Evolutionary conservation across 2,888 invertebrate species (phyloP).

Genomic region (Calliphora vomitoria): DNA sequence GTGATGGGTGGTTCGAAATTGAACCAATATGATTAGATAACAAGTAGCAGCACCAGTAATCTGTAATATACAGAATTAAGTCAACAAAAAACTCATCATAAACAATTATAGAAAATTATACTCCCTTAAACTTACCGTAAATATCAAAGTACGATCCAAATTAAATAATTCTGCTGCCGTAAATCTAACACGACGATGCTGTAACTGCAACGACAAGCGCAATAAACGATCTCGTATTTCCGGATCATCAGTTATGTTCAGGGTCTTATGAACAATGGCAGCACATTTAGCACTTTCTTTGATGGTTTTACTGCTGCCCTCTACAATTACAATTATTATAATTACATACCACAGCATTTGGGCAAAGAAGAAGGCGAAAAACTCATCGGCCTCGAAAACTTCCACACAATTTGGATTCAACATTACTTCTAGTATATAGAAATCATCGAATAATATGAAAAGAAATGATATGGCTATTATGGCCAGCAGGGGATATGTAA

Average conservation of each 20-base stretch:
- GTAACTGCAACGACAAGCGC: constrained; percentile 82
- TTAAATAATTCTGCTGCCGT: constrained; percentile 84
- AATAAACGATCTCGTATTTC: constrained; percentile 80
- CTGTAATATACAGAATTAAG: constrained; percentile 75
- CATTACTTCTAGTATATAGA: constrained; percentile 82
- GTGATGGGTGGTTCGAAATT: constrained; percentile 80
- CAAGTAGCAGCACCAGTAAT: constrained; percentile 84
- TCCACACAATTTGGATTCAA: constrained; percentile 80
- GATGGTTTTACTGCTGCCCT: constrained; percentile 81
- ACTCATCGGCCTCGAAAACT: constrained; percentile 81
- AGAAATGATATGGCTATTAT: constrained; percentile 83
- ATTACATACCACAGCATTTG: constrained; percentile 83
- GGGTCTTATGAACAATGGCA: constrained; percentile 81
- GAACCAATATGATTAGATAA: constrained; percentile 84
- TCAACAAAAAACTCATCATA: neutral
- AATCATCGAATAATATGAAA: constrained; percentile 83
- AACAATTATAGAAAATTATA: neutral
- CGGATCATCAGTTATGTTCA: constrained; percentile 81
- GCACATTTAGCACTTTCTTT: constrained; percentile 80
- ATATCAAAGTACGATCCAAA: constrained; percentile 83
- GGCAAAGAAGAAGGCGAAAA: constrained; percentile 82
- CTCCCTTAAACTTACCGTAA: constrained; percentile 80
- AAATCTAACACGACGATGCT: constrained; percentile 82
- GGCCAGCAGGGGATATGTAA: constrained; percentile 81
- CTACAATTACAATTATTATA: constrained; percentile 82